Evolutionary conservation across 2,888 invertebrate species (phyloP), one percentile per base, ranked within the genome.

Genomic region (Punctoribates punctum): DNA sequence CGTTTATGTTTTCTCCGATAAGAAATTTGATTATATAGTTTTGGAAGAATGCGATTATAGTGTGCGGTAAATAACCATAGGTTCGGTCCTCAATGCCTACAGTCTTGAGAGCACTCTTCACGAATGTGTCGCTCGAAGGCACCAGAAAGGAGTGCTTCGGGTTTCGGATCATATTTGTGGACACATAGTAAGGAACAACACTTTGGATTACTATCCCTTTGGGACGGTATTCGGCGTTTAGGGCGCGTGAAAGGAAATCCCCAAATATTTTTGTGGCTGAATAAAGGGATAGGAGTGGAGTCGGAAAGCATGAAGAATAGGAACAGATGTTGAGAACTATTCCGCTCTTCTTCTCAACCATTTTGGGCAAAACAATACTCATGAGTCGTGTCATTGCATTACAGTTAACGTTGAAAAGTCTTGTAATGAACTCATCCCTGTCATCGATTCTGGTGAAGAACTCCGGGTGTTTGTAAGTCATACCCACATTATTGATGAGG

Each of bases 261-360:
- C 84, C 77, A 73, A 79, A 81, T 6, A 77, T 91, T 88, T 96
- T 96, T 3, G 92, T 90, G 0, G 95, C 94, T 0, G 92, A 91
- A 83, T 96, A 96, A 0, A 94, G 90, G 0, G 93, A 89, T 91
- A 94, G 91, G 73, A 93, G 85, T 0, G 96, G 94, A 78, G 93
- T 84, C 0, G 95, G 93, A 83, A 92, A 91, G 74, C 91, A 84
- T 83, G 94, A 94, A 0, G 94, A 90, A 1, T 92, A 92, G 0
- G 95, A 95, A 0, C 94, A 93, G 17, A 96, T 88, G 83, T 95
- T 95, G 34, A 96, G 91, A 72, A 96, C 88, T 0, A 94, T 94
- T 0, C 96, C 96, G 73, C 87, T 87, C 1, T 89, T 87, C 74
- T 83, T 83, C 74, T 51, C 42, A 34, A 89, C 89, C 94, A 96